Percentiles rank a stretch among this genome's conserved stretches.
phyloP scores from a whole-genome alignment of 2,888 invertebrate genomes.

The Tineola bisselliella region DNA sequence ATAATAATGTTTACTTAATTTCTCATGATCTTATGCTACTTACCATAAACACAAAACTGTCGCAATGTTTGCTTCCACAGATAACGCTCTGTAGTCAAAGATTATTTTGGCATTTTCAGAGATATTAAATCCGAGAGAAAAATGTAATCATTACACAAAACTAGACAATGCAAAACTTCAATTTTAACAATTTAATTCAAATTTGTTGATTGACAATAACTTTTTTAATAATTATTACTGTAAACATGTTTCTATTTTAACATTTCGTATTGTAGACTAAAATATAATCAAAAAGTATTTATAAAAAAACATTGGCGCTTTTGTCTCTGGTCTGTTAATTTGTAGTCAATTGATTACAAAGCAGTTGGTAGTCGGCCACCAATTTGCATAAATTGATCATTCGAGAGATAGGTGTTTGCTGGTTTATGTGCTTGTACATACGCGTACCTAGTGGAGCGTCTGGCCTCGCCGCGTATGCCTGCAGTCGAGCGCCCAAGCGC shows the following conservation, averaged over 20 bases:
- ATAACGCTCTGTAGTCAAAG: not conserved
- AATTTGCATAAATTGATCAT: conserved; percentile 65
- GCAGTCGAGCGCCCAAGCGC: conserved; percentile 61
- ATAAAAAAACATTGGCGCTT: not conserved
- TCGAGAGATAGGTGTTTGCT: conserved; percentile 16
- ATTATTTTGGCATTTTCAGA: not conserved
- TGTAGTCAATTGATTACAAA: conserved; percentile 15
- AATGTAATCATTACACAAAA: not conserved
- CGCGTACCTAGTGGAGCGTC: conserved; percentile 15
- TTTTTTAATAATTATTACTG: no score
- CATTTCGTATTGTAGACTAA: no score
- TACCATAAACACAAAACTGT: conserved; percentile 6
- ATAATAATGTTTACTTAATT: conserved; percentile 10
- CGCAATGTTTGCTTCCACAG: conserved; percentile 8
- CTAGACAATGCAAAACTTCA: not conserved
- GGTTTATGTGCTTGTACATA: not conserved
- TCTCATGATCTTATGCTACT: not conserved
- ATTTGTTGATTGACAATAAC: not conserved
- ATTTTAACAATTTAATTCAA: not conserved
- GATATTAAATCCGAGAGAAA: not conserved
- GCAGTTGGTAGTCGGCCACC: conserved; percentile 42
- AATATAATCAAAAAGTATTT: no score
- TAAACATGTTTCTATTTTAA: no score
- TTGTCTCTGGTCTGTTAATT: conserved; percentile 21
- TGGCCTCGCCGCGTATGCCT: conserved; percentile 26